These are phyloP conservation scores for Smutsia temminckii DNA, from an alignment of 2,797 vertebrate genomes.

Conservation along the genomic window DNA sequence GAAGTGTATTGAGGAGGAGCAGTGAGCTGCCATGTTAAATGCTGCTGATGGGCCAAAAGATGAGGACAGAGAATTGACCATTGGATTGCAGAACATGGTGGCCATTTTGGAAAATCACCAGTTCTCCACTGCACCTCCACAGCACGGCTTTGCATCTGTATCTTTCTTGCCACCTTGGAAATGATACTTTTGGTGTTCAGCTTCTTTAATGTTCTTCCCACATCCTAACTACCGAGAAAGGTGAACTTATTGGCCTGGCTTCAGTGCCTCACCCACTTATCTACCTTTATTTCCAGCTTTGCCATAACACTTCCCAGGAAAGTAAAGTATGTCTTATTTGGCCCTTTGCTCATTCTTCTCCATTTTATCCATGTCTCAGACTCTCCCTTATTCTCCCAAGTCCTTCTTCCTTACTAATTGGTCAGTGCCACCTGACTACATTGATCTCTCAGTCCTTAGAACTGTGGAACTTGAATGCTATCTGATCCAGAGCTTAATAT, in stretches of 20 bases:
- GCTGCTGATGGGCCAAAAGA: neutral
- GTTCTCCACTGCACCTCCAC: neutral
- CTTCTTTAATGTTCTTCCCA: neutral
- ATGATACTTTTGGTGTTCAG: neutral
- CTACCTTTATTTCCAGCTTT: neutral
- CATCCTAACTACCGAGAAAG: neutral
- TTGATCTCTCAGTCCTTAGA: neutral
- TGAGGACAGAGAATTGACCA: neutral
- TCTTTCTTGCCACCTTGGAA: neutral
- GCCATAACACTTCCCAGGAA: neutral
- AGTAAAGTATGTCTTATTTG: neutral
- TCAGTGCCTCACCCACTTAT: neutral
- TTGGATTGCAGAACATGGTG: too few relatives aligned
- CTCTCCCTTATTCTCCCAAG: neutral
- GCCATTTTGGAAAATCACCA: neutral
- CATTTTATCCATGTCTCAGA: neutral
- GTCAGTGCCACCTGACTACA: fast-evolving
- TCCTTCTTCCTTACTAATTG: neutral
- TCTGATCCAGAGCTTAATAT: neutral
- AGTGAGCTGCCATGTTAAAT: too few relatives aligned
- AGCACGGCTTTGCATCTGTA: too few relatives aligned
- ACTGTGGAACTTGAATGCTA: neutral
- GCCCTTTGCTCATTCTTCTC: neutral
- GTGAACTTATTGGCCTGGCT: neutral
- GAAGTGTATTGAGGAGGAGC: neutral